Conservation (phyloP, 2,797 vertebrate species). For the Onychomys torridus region DNA sequence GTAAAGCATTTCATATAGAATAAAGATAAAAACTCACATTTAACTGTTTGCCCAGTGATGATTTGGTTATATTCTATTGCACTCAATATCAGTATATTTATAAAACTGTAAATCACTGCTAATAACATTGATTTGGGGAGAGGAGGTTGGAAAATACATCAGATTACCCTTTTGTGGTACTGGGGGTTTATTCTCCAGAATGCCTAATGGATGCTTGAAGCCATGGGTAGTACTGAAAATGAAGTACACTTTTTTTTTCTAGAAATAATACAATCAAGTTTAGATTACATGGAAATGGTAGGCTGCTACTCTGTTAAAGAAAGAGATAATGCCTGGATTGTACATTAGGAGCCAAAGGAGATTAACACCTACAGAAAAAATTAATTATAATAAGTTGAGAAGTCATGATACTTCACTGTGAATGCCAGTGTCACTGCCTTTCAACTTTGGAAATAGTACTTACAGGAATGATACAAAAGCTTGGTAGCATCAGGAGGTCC, state of each 20-base stretch:
- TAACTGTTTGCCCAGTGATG: not conserved
- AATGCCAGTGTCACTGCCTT: not conserved
- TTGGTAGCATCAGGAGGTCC: too few species aligned
- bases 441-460: not conserved
- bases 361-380: not conserved
- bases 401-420: not conserved
- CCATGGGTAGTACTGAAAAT: not conserved
- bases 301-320: not conserved
- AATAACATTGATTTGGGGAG: not conserved
- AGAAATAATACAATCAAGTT: not conserved
- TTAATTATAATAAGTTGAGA: not conserved
- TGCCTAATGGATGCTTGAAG: not conserved
- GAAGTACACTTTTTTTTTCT: not conserved
- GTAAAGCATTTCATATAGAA: not conserved
- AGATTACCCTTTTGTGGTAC: not conserved
- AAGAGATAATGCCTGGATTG: too few species aligned
- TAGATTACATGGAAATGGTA: not conserved
- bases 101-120: not conserved
- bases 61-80: not conserved
- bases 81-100: not conserved
- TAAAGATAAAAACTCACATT: constrained; percentile 5
- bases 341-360: not conserved
- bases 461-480: not conserved
- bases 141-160: not conserved
- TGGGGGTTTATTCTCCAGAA: not conserved